Percentiles rank a stretch among this genome's conserved stretches.
Evolutionary conservation across 2,888 invertebrate genomes (phyloP).

Genomic region (Argyresthia goedartella): DNA sequence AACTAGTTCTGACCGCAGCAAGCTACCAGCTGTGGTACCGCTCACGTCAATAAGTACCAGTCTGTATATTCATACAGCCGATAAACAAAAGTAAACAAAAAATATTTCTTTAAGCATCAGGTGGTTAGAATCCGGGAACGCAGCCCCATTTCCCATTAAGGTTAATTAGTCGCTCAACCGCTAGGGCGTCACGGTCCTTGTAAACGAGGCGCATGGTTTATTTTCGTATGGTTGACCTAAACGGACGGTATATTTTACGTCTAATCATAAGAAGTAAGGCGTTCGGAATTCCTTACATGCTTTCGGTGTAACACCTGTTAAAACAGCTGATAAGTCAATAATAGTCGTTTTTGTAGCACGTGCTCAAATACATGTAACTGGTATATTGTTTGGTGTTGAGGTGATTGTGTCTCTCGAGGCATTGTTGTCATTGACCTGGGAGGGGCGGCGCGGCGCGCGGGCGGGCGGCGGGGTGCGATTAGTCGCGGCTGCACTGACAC

Average conservation of each 20-base stretch:
- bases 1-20: slow-evolving; percentile 12
- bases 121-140: no score
- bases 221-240: no score
- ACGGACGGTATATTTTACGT: no score
- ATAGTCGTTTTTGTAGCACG: no score
- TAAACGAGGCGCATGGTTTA: no score
- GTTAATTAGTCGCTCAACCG: slow-evolving; percentile 2
- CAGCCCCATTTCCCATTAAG: slow-evolving; percentile 3
- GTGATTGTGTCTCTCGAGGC: background rate
- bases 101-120: no score
- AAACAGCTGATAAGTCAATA: no score
- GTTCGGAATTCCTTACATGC: no score
- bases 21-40: background rate
- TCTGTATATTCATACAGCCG: background rate
- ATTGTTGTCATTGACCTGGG: slow-evolving; percentile 37
- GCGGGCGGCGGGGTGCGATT: slow-evolving; percentile 33
- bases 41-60: background rate
- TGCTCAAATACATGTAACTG: no score
- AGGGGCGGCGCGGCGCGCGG: slow-evolving; percentile 8
- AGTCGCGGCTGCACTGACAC: slow-evolving; percentile 48
- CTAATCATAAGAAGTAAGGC: no score
- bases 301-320: no score
- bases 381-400: background rate
- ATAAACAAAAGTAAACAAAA: background rate
- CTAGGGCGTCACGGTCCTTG: background rate